Conservation (phyloP, 2,797 vertebrate species). For the Pseudochirops corinnae region DNA sequence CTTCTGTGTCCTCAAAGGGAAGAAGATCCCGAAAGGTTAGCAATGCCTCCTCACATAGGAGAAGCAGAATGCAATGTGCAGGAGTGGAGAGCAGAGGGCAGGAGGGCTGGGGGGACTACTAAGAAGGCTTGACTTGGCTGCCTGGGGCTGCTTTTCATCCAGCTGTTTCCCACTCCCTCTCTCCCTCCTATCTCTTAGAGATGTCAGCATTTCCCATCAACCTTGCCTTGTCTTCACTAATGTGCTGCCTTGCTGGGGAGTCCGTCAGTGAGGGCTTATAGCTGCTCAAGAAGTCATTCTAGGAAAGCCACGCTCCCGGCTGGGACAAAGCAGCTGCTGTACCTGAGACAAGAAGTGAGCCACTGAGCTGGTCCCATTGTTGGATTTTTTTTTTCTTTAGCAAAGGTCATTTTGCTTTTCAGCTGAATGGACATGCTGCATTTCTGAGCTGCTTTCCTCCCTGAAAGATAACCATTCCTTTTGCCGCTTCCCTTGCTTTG, state of each 20-base stretch:
- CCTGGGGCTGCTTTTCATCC: background rate
- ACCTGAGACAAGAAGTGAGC: background rate
- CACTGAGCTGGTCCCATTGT: slow-evolving; percentile 1
- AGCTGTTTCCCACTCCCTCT: background rate
- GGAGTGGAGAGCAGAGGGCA: background rate
- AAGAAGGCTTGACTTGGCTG: background rate
- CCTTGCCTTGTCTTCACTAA: background rate
- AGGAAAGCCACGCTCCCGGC: background rate
- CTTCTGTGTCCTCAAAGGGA: background rate
- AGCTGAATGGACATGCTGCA: rapidly evolving
- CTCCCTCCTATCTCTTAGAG: background rate
- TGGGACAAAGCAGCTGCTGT: background rate
- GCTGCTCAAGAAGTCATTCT: background rate
- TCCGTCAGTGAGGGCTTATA: background rate
- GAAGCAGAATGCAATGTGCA: rapidly evolving
- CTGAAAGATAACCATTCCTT: background rate
- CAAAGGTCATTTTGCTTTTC: rapidly evolving
- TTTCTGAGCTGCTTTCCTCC: background rate
- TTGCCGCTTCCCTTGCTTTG: rapidly evolving
- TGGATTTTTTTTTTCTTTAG: background rate
- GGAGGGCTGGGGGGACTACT: background rate
- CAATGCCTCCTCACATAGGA: background rate
- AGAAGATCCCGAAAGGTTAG: background rate
- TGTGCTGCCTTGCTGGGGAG: background rate
- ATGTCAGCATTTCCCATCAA: background rate